Percentiles rank a stretch among this genome's conserved stretches.
Conservation (phyloP, 2,113 vertebrate species). For the Chaetorhynchus papuensis region DNA sequence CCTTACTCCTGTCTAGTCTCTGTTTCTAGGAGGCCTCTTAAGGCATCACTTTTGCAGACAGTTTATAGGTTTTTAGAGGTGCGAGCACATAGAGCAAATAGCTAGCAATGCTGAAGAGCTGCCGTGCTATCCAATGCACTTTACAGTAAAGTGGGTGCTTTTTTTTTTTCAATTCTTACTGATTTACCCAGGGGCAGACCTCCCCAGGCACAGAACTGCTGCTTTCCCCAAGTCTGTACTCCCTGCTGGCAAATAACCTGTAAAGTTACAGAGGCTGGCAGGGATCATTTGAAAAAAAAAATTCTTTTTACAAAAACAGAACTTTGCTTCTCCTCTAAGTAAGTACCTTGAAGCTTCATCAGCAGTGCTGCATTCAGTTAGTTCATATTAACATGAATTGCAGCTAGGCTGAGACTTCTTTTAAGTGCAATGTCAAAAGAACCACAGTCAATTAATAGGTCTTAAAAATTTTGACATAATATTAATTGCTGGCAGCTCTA, state of each 20-base stretch:
- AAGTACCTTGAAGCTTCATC: not conserved
- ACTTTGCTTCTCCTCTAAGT: not conserved
- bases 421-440: not conserved
- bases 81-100: not conserved
- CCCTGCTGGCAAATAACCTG: not conserved
- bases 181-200: not conserved
- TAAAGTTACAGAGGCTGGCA: not conserved
- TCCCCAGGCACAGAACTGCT: not conserved
- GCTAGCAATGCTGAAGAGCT: not conserved
- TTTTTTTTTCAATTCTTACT: not conserved
- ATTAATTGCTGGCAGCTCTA: not conserved
- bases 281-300: not conserved
- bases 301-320: not conserved
- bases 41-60: not conserved
- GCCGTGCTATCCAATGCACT: not conserved
- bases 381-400: not conserved
- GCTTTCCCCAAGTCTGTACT: not conserved
- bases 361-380: not conserved
- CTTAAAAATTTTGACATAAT: fast-evolving
- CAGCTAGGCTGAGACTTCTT: not conserved
- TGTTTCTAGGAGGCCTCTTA: no score
- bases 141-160: not conserved
- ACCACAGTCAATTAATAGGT: not conserved
- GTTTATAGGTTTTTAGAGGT: not conserved
- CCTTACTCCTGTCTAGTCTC: no score